Evolutionary conservation across 1,140 invertebrate genomes (phyloP).

Genomic region (Papilio helenus): DNA sequence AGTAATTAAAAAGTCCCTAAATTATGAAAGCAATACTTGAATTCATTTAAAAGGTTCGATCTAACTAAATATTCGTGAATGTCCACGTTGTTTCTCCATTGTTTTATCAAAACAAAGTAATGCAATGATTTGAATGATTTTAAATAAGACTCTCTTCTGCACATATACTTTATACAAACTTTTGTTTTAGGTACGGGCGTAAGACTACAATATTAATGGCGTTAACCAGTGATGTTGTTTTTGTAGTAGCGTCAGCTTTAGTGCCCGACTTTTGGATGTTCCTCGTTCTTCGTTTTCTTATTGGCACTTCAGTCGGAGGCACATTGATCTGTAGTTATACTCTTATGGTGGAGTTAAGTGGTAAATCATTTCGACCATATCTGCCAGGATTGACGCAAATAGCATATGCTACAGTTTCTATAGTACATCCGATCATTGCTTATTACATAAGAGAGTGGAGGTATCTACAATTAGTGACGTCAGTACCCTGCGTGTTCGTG

Average conservation of each 20-base stretch:
- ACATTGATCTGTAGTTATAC: slow-evolving; percentile 85
- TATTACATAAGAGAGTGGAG: slow-evolving; percentile 87
- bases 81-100: too few relatives aligned
- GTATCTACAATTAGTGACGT: slow-evolving; percentile 85
- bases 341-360: slow-evolving; percentile 78
- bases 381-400: slow-evolving; percentile 62
- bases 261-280: slow-evolving; percentile 85
- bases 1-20: too few relatives aligned
- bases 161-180: slow-evolving; percentile 36
- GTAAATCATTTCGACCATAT: slow-evolving; percentile 72
- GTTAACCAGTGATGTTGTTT: slow-evolving; percentile 50
- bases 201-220: slow-evolving; percentile 84
- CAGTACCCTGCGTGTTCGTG: slow-evolving; percentile 78
- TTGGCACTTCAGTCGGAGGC: slow-evolving; percentile 84
- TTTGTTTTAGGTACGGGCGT: slow-evolving; percentile 83
- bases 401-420: slow-evolving; percentile 77
- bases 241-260: slow-evolving; percentile 78
- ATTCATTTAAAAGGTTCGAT: too few relatives aligned
- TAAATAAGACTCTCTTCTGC: slow-evolving; percentile 21
- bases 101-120: too few relatives aligned
- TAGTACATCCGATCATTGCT: slow-evolving; percentile 85
- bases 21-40: too few relatives aligned
- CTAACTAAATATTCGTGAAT: too few relatives aligned
- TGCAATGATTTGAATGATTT: not conserved
- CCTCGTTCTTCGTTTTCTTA: slow-evolving; percentile 83